phyloP scores from a whole-genome alignment of 2,113 vertebrate species.

The Trematocara macrostoma region DNA sequence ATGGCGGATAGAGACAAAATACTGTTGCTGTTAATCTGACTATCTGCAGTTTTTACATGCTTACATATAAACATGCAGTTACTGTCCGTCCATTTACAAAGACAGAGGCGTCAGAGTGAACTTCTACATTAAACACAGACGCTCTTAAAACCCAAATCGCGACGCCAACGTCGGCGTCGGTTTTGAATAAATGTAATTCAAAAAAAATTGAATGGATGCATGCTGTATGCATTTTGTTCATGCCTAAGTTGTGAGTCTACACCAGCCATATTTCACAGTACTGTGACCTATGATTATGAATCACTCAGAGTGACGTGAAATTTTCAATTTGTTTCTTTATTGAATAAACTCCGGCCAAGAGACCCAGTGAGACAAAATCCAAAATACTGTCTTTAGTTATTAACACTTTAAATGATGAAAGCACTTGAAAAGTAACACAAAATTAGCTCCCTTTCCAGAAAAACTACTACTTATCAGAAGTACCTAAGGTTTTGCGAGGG shows the following conservation, averaged over 20 bases:
- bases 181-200: neutral
- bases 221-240: rapidly evolving
- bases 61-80: rapidly evolving
- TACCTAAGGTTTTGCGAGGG: rapidly evolving
- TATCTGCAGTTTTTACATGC: neutral
- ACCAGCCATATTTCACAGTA: neutral
- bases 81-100: no score
- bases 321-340: neutral
- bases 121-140: neutral
- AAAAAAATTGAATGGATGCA: rapidly evolving
- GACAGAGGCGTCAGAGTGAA: no score
- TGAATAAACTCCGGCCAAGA: neutral
- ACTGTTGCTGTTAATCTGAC: neutral
- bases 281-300: rapidly evolving
- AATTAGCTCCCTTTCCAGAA: rapidly evolving
- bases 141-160: neutral
- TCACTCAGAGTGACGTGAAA: neutral
- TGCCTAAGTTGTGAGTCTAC: rapidly evolving
- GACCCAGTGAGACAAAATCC: neutral
- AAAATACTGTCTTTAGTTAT: neutral
- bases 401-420: neutral
- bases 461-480: neutral
- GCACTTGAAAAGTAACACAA: neutral
- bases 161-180: rapidly evolving
- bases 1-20: rapidly evolving